Conservation (phyloP, 2,888 invertebrate genomes). For the Drosophila gaucha region DNA sequence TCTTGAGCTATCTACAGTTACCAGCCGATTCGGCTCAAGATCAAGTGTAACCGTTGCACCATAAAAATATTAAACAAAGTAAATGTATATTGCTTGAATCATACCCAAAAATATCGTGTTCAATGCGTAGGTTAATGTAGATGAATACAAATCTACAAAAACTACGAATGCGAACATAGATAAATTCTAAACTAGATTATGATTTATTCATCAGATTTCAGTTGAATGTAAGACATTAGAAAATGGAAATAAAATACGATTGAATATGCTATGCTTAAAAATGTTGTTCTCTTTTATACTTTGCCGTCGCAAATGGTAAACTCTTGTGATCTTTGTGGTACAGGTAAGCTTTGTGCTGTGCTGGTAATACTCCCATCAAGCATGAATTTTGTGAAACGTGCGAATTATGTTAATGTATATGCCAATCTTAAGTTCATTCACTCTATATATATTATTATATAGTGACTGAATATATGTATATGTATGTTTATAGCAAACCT, state of each 20-base stretch:
- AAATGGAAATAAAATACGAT: neutral
- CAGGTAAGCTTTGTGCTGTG: neutral
- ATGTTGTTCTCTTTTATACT: neutral
- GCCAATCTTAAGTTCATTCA: slow-evolving; percentile 1
- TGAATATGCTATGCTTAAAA: neutral
- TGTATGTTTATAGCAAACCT: neutral
- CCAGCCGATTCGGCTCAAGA: too few species aligned
- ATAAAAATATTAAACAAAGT: too few species aligned
- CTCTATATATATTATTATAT: neutral
- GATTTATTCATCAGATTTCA: neutral
- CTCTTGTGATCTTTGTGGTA: neutral
- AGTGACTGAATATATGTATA: neutral
- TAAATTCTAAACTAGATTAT: neutral
- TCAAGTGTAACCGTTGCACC: too few species aligned
- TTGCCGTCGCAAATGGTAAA: too few species aligned
- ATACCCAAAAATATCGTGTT: too few species aligned
- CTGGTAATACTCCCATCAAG: neutral
- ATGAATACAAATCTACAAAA: neutral
- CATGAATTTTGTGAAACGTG: too few species aligned
- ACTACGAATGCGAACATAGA: neutral
- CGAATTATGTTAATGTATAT: neutral
- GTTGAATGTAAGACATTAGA: neutral
- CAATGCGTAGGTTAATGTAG: too few species aligned
- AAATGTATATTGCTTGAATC: too few species aligned
- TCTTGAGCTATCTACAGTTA: too few species aligned